Percentiles rank a stretch among this genome's conserved stretches.
Conservation (phyloP, 2,888 invertebrate species). For the Crematogaster levior region DNA sequence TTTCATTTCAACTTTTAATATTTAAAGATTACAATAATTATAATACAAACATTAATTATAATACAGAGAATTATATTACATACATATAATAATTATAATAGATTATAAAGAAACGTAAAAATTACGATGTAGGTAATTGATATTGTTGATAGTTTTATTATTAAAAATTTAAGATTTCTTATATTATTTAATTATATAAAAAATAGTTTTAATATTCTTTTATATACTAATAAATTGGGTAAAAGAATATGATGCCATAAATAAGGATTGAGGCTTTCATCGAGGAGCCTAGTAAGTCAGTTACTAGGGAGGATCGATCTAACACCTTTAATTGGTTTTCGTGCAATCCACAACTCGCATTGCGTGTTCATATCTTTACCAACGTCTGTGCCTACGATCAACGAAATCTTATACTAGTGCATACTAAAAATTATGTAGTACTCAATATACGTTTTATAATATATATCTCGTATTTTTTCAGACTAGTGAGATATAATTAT, state of each 20-base stretch:
- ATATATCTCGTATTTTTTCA: not conserved
- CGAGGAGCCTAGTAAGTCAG: constrained; percentile 62
- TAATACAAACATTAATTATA: not conserved
- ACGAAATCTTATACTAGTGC: constrained; percentile 29
- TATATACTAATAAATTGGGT: not conserved
- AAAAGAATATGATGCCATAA: constrained; percentile 26
- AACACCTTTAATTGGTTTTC: constrained; percentile 75
- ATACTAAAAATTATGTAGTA: not conserved
- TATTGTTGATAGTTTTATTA: not conserved
- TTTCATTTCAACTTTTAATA: not conserved
- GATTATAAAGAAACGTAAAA: too few species aligned
- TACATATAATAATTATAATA: too few species aligned
- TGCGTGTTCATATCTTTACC: constrained; percentile 69
- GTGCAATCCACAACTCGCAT: constrained; percentile 61
- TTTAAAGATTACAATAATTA: not conserved
- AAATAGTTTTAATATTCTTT: not conserved
- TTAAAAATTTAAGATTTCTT: too few species aligned
- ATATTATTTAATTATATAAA: too few species aligned
- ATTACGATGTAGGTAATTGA: not conserved
- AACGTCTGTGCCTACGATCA: constrained; percentile 53
- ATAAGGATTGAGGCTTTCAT: constrained; percentile 51
- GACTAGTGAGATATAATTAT: not conserved
- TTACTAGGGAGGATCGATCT: constrained; percentile 77
- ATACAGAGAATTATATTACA: too few species aligned
- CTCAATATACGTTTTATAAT: not conserved